Evolutionary conservation across 1,140 invertebrate genomes (phyloP), one percentile per base, ranked within the genome.

Genomic region (Gonioctena quinquepunctata): DNA sequence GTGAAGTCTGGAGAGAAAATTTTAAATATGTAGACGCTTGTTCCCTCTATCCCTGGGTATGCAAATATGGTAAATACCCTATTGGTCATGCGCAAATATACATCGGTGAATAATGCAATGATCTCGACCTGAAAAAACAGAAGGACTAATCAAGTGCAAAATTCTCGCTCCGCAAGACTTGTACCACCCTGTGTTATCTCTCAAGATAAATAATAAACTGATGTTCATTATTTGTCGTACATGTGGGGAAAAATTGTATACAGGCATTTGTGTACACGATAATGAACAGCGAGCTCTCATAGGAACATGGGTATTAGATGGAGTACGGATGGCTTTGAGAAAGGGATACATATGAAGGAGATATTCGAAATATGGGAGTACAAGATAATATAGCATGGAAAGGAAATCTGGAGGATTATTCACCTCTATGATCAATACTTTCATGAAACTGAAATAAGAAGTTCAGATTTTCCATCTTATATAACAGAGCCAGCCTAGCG

Each of bases 271-370:
- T 60, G 21, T 23, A 0, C 83, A 85, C 71, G 69, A 42, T 6
- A 69, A 75, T 28, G 70, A 76, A 8, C 74, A 84, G 52, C 68
- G 82, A 25, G 23, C 65, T 0, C 68, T 86, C 6, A 75, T 54
- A 0, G 83, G 84, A 52, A 83, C 80, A 2, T 85, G 81, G 79
- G 78, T 81, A 0, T 71, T 75, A 11, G 75, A n/a, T 21, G 84
- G 85, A 74, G n/a, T 85, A 4, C 22, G 63, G 26, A 78, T 80
- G 64, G 83, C 84, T 0, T 1, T 68, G 0, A 49, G 66, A 48
- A 71, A 61, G 54, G 60, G 60, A 1, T 72, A 75, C 49, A 70
- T n/a, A n/a, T n/a, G n/a, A n/a, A n/a, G n/a, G n/a, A n/a, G n/a
- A n/a, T n/a, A n/a, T n/a, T n/a, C n/a, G n/a, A n/a, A n/a, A n/a